Percentiles rank a stretch among this genome's conserved stretches.
Evolutionary conservation across 2,797 vertebrate species (phyloP).

Genomic region (Coracias cyanogaster): DNA sequence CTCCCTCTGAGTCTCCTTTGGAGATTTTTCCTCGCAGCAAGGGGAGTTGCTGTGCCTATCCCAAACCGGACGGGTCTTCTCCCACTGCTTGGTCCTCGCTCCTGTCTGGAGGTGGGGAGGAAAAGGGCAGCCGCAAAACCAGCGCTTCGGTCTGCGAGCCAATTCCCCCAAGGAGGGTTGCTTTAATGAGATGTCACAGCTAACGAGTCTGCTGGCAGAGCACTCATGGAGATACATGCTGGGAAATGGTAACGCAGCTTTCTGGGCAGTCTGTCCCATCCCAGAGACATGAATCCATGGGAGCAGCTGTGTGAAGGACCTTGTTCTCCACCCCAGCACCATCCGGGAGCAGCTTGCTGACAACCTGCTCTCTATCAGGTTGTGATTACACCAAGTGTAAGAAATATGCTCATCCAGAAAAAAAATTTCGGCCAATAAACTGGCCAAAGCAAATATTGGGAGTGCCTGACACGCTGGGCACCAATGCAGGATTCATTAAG

Average conservation of each 20-base stretch:
- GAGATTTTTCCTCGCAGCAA: background rate
- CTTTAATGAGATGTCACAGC: slow-evolving; percentile 24
- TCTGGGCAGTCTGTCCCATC: background rate
- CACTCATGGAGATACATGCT: background rate
- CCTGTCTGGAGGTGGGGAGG: background rate
- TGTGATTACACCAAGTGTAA: background rate
- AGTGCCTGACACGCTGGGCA: rapidly evolving
- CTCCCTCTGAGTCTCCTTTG: background rate
- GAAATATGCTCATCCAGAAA: background rate
- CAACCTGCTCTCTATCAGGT: rapidly evolving
- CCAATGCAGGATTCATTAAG: background rate
- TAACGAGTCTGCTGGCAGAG: slow-evolving; percentile 21
- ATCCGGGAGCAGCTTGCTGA: background rate
- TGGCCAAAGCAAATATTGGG: background rate
- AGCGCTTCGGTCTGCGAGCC: background rate
- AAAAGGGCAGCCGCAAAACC: background rate
- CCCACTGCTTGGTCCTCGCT: background rate
- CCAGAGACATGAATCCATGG: background rate
- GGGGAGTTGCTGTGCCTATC: background rate
- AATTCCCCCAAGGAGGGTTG: background rate
- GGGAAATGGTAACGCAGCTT: slow-evolving; percentile 3
- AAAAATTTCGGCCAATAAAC: background rate
- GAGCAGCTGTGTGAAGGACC: background rate
- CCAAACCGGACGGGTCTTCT: background rate
- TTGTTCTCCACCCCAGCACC: background rate